Evolutionary conservation across 1,140 invertebrate species (phyloP).

Genomic region (Dermatophagoides farinae): DNA sequence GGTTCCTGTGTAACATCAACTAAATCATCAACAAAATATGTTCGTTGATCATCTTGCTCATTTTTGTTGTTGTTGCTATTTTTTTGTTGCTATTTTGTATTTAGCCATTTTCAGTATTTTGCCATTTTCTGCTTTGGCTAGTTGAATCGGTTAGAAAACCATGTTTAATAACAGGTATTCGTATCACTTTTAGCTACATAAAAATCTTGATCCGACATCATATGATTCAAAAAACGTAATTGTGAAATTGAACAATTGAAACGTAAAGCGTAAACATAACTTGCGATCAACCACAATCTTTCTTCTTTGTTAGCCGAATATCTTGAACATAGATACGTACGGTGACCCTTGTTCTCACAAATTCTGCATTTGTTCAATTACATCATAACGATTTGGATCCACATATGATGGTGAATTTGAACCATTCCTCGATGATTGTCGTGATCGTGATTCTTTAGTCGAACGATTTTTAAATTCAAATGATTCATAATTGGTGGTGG

Average conservation of each 20-base stretch:
- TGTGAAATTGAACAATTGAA: slow-evolving; percentile 58
- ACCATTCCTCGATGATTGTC: neutral
- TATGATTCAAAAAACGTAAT: slow-evolving; percentile 17
- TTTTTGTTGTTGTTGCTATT: too few species aligned
- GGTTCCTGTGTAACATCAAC: neutral
- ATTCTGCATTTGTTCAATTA: slow-evolving; percentile 70
- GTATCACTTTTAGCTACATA: slow-evolving; percentile 12
- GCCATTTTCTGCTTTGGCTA: too few species aligned
- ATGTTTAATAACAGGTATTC: slow-evolving; percentile 19
- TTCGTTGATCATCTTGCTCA: neutral
- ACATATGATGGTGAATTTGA: slow-evolving; percentile 47
- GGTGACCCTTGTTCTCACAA: slow-evolving; percentile 82
- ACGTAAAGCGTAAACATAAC: slow-evolving; percentile 65
- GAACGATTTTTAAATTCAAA: slow-evolving; percentile 4
- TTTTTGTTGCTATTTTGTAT: too few species aligned
- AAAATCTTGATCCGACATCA: slow-evolving; percentile 18
- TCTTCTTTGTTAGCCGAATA: too few species aligned
- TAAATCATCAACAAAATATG: neutral
- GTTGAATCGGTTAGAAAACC: slow-evolving; percentile 16
- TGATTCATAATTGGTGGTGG: neutral
- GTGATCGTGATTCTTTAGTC: neutral
- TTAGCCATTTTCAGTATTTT: too few species aligned
- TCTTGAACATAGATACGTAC: too few species aligned
- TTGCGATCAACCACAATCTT: too few species aligned
- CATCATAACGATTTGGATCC: slow-evolving; percentile 33